Conservation (phyloP, 2,797 vertebrate genomes). For the Tiaroga cobitis region DNA sequence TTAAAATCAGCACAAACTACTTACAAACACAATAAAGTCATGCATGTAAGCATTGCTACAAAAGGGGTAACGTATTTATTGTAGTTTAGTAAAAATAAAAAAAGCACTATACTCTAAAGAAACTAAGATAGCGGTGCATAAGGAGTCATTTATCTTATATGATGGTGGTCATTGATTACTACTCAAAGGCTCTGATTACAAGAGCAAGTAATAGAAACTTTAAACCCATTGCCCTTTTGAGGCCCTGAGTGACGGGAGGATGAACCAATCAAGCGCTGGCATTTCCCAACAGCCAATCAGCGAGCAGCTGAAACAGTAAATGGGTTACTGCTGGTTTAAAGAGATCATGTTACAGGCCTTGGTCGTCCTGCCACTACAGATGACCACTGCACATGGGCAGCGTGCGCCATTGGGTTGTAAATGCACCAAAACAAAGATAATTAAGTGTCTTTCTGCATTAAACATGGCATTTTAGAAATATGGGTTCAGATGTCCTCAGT, state of each 20-base stretch:
- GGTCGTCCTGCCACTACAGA: conserved; percentile 49
- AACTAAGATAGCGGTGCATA: not conserved
- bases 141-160: conserved; percentile 23
- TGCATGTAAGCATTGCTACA: not conserved
- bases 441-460: not conserved
- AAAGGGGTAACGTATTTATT: accelerated
- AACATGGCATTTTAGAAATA: not conserved
- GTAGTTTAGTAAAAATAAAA: not conserved
- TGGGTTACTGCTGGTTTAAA: conserved; percentile 72
- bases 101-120: not conserved
- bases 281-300: conserved; percentile 65
- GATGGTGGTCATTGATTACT: conserved; percentile 63
- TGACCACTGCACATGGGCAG: conserved; percentile 43
- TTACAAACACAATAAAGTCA: too few species aligned
- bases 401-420: not conserved
- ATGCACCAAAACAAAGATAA: conserved; percentile 1
- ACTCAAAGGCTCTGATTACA: conserved; percentile 67
- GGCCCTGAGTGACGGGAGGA: conserved; percentile 63
- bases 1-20: not conserved
- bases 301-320: conserved; percentile 52
- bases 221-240: conserved; percentile 70
- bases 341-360: conserved; percentile 73
- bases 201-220: conserved; percentile 70
- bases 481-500: too few species aligned
- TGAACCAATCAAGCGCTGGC: conserved; percentile 61